These are phyloP conservation scores for human DNA, from an alignment of 2,113 vertebrate species.

Conservation along the genomic window DNA sequence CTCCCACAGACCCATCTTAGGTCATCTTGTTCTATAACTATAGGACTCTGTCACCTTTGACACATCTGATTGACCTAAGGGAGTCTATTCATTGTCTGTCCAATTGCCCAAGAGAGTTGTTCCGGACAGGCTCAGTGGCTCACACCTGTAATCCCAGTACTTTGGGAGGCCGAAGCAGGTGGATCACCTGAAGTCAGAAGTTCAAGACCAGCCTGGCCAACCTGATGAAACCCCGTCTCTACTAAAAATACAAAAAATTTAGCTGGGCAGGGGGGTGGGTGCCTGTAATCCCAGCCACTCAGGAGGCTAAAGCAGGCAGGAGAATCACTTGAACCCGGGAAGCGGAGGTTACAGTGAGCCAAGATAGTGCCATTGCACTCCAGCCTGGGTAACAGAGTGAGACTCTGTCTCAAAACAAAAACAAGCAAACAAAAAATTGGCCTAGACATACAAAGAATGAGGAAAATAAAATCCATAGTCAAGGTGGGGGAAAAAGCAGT, in stretches of 20 bases:
- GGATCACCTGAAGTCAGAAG: background rate
- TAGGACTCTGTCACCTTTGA: slow-evolving; percentile 10
- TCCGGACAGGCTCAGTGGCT: background rate
- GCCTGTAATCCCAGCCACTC: background rate
- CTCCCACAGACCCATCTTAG: background rate
- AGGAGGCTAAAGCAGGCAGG: background rate
- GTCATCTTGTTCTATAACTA: background rate
- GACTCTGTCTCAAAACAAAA: too few relatives aligned
- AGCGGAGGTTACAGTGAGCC: background rate
- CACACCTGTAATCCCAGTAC: background rate
- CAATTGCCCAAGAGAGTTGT: slow-evolving; percentile 1
- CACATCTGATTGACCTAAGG: background rate
- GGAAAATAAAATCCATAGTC: too few relatives aligned
- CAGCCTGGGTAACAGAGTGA: background rate
- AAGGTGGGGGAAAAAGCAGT: too few relatives aligned
- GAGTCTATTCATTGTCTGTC: slow-evolving; percentile 38
- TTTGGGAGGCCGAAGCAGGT: background rate
- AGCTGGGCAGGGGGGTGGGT: background rate
- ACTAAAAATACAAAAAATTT: background rate
- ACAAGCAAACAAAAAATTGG: too few relatives aligned
- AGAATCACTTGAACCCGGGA: background rate
- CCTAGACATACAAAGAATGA: too few relatives aligned
- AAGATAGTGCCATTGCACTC: background rate
- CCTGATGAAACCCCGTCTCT: background rate
- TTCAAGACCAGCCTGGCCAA: background rate